phyloP scores from a whole-genome alignment of 2,113 vertebrate species.

The Xiphorhynchus elegans region DNA sequence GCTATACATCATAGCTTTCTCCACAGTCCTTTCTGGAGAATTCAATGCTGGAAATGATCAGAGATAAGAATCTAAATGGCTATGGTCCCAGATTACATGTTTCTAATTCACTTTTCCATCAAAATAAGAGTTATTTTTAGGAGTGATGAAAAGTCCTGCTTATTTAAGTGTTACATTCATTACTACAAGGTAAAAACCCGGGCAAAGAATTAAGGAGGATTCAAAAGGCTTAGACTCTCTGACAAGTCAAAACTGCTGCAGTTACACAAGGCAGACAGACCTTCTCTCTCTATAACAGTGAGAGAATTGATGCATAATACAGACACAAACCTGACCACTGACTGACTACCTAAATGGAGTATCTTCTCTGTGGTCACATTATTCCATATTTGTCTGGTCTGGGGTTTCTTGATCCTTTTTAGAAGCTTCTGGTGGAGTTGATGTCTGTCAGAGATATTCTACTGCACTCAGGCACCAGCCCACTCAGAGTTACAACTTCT shows the following conservation, averaged over 20 bases:
- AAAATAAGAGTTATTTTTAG: background rate
- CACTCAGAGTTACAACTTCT: background rate
- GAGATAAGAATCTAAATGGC: background rate
- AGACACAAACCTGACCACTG: background rate
- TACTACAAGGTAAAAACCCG: background rate
- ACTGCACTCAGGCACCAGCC: background rate
- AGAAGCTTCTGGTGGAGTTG: background rate
- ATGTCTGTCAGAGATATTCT: background rate
- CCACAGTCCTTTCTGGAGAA: background rate
- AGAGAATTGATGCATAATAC: rapidly evolving
- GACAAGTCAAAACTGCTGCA: background rate
- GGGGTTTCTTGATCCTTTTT: background rate
- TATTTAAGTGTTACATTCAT: background rate
- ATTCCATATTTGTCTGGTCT: background rate
- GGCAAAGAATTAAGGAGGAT: background rate
- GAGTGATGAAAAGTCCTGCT: background rate
- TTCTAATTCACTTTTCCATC: constrained; percentile 13
- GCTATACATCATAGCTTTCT: background rate
- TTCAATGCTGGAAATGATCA: background rate
- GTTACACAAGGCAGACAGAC: background rate
- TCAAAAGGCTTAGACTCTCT: background rate
- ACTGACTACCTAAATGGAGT: background rate
- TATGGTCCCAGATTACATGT: background rate
- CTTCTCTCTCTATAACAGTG: rapidly evolving
- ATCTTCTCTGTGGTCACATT: background rate